phyloP scores from a whole-genome alignment of 2,113 vertebrate species.

The Callaeas wilsoni region DNA sequence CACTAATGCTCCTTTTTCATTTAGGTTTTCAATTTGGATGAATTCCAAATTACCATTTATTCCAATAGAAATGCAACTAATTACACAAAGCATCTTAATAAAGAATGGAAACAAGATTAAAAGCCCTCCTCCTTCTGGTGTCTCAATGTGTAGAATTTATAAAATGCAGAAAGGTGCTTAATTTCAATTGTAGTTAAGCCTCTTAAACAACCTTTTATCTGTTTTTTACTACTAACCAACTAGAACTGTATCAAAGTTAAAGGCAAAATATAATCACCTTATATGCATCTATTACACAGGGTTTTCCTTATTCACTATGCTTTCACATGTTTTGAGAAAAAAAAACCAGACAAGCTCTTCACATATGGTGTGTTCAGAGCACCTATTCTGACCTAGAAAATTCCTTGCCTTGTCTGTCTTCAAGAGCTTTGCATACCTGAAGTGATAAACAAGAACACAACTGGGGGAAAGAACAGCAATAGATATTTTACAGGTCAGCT shows the following conservation, averaged over 20 bases:
- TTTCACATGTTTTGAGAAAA: background rate
- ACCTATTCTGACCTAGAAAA: background rate
- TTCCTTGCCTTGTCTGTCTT: background rate
- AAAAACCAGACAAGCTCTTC: background rate
- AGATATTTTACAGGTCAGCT: background rate
- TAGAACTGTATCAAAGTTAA: background rate
- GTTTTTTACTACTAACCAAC: background rate
- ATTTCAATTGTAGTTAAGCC: background rate
- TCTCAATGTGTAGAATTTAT: conserved; percentile 44
- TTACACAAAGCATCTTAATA: conserved; percentile 76
- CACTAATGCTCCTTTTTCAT: conserved; percentile 71
- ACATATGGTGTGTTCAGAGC: background rate
- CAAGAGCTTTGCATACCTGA: background rate
- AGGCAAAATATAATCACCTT: background rate
- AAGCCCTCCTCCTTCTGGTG: conserved; percentile 67
- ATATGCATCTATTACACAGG: background rate
- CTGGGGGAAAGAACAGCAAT: background rate
- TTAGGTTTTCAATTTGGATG: conserved; percentile 79
- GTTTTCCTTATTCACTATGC: background rate
- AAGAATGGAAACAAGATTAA: conserved; percentile 75
- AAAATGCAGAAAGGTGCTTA: conserved; percentile 33
- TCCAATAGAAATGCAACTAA: conserved; percentile 76
- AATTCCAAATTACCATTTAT: conserved; percentile 81
- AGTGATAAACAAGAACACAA: background rate
- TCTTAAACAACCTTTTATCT: background rate